These are phyloP conservation scores for Rapana venosa DNA, from an alignment of 2,888 invertebrate species.

Conservation along the genomic window DNA sequence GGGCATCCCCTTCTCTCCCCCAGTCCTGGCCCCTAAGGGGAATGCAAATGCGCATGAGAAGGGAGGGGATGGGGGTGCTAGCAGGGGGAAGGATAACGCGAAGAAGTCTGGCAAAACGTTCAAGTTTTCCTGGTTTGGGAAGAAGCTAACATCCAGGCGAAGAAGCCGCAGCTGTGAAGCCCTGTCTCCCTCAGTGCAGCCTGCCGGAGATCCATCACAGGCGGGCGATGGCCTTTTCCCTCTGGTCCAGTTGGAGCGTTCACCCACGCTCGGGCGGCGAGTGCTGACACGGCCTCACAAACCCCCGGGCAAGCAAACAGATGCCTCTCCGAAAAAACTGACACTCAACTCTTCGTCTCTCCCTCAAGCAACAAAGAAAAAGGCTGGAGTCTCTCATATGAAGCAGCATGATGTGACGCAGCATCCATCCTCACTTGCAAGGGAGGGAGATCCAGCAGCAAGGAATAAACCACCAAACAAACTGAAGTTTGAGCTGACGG, in stretches of 20 bases:
- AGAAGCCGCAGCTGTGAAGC: constrained; percentile 36
- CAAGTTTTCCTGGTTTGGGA: constrained; percentile 26
- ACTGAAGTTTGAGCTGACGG: constrained; percentile 20
- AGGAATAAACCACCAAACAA: neutral
- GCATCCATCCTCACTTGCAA: neutral
- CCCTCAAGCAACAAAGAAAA: neutral
- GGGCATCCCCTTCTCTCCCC: constrained; percentile 1
- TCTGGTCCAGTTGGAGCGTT: constrained; percentile 24
- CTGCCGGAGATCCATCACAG: neutral
- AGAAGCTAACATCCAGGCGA: constrained; percentile 12
- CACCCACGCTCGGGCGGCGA: constrained; percentile 21
- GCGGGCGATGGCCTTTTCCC: neutral
- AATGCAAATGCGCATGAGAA: neutral
- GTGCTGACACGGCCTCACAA: neutral
- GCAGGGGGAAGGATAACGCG: neutral
- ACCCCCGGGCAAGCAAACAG: neutral
- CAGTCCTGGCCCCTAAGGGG: neutral
- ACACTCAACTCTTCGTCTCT: neutral
- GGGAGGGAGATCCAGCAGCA: neutral
- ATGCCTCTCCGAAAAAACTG: neutral
- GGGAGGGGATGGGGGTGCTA: neutral
- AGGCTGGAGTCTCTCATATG: neutral
- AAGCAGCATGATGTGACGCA: no score
- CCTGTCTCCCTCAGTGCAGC: neutral
- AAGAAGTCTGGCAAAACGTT: constrained; percentile 23